These are phyloP conservation scores for Meloe dianella DNA, from an alignment of 2,888 invertebrate species.

Conservation along the genomic window DNA sequence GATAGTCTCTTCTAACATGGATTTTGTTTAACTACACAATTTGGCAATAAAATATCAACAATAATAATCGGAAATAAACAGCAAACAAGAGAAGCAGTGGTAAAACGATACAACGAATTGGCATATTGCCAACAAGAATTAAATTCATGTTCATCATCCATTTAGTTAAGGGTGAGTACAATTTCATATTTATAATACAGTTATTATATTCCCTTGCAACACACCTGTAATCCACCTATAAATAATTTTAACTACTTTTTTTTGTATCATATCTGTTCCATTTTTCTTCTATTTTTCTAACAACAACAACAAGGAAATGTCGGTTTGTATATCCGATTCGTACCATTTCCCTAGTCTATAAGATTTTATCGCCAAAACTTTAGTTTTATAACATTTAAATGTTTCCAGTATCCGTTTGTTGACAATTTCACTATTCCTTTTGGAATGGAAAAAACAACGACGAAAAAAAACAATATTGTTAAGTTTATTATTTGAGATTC, in stretches of 20 bases:
- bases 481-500: too few relatives aligned
- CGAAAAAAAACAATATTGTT: not conserved
- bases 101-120: constrained; percentile 26
- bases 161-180: constrained; percentile 34
- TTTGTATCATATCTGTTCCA: not conserved
- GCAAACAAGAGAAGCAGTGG: constrained; percentile 28
- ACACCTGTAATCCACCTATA: too few relatives aligned
- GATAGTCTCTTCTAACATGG: not conserved
- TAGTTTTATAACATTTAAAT: constrained; percentile 6
- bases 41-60: constrained; percentile 21
- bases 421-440: not conserved
- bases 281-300: not conserved
- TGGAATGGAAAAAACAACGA: not conserved
- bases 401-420: not conserved
- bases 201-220: too few relatives aligned
- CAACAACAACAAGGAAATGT: not conserved
- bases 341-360: not conserved
- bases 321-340: not conserved
- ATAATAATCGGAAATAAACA: constrained; percentile 24
- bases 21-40: constrained; percentile 14
- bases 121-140: constrained; percentile 27
- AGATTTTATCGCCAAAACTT: constrained; percentile 4
- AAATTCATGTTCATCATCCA: constrained; percentile 33
- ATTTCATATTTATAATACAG: constrained; percentile 23
- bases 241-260: too few relatives aligned